Evolutionary conservation across 2,113 vertebrate species (phyloP).

Genomic region (Carassius auratus): DNA sequence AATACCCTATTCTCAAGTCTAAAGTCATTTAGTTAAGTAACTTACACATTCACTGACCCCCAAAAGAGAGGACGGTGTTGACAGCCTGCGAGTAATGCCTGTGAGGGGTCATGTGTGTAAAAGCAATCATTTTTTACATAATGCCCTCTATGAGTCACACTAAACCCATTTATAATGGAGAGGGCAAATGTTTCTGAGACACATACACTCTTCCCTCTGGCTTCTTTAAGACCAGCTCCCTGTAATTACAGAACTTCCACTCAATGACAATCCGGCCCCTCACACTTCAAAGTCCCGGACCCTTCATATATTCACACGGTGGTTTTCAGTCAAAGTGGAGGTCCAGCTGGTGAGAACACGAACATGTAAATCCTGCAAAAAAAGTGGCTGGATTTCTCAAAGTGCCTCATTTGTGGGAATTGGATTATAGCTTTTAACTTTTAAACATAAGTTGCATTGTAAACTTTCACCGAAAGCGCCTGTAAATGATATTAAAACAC

Average conservation of each 20-base stretch:
- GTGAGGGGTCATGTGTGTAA: background rate
- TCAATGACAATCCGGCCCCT: constrained; percentile 41
- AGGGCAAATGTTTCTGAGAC: constrained; percentile 41
- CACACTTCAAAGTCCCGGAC: constrained; percentile 67
- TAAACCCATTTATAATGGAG: background rate
- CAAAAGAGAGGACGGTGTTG: background rate
- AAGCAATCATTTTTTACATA: background rate
- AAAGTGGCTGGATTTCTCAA: constrained; percentile 57
- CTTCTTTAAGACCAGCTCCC: constrained; percentile 57
- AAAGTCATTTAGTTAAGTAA: background rate
- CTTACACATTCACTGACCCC: background rate
- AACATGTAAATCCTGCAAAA: constrained; percentile 44
- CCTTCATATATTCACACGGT: constrained; percentile 41
- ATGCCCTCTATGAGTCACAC: background rate
- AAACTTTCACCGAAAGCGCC: background rate
- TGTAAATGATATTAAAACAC: background rate
- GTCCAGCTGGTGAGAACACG: constrained; percentile 55
- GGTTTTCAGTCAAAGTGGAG: constrained; percentile 54
- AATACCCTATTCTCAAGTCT: background rate
- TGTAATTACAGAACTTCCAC: constrained; percentile 73
- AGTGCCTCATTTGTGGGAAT: background rate
- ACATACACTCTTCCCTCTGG: constrained; percentile 49
- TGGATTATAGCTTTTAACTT: background rate
- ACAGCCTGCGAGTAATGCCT: constrained; percentile 8
- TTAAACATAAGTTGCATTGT: background rate